Percentiles rank a stretch among this genome's conserved stretches.
Evolutionary conservation across 1,140 invertebrate genomes (phyloP).

Genomic region (Drosophila repletoides): DNA sequence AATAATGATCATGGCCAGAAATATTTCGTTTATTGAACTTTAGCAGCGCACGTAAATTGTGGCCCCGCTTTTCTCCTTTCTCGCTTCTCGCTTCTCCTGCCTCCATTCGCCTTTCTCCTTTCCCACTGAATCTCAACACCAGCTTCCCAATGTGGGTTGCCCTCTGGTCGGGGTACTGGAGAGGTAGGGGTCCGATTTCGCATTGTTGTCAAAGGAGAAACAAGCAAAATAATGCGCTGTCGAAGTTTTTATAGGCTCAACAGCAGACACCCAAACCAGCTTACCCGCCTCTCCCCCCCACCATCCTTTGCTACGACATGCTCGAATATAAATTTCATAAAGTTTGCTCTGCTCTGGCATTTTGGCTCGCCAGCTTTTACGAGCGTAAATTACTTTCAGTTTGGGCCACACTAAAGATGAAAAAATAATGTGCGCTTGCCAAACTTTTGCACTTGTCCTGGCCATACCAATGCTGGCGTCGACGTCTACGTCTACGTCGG

Average conservation of each 20-base stretch:
- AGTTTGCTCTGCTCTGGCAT: constrained; percentile 67
- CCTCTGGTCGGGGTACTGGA: background rate
- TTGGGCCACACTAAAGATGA: constrained; percentile 80
- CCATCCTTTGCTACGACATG: constrained; percentile 24
- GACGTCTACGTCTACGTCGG: background rate
- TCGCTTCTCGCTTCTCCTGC: too few relatives aligned
- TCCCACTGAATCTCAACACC: constrained; percentile 21
- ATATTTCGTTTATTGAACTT: constrained; percentile 82
- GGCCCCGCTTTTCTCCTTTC: too few relatives aligned
- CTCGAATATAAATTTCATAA: constrained; percentile 77
- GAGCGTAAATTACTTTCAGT: constrained; percentile 82
- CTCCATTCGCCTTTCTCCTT: too few relatives aligned
- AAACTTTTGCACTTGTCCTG: constrained; percentile 71
- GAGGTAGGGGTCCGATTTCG: constrained; percentile 28
- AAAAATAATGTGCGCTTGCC: constrained; percentile 80
- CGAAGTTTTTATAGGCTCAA: constrained; percentile 76
- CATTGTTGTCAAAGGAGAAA: constrained; percentile 79
- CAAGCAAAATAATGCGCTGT: constrained; percentile 75
- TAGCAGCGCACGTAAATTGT: constrained; percentile 77
- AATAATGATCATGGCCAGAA: constrained; percentile 82
- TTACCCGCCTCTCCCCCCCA: background rate
- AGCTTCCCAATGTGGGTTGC: background rate
- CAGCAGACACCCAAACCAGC: constrained; percentile 50
- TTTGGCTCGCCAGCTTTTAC: constrained; percentile 75
- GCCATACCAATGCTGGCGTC: too few relatives aligned